These are phyloP conservation scores for Umimayanthus kanabou DNA, from an alignment of 92 coral and sea anemone species.

Conservation along the genomic window DNA sequence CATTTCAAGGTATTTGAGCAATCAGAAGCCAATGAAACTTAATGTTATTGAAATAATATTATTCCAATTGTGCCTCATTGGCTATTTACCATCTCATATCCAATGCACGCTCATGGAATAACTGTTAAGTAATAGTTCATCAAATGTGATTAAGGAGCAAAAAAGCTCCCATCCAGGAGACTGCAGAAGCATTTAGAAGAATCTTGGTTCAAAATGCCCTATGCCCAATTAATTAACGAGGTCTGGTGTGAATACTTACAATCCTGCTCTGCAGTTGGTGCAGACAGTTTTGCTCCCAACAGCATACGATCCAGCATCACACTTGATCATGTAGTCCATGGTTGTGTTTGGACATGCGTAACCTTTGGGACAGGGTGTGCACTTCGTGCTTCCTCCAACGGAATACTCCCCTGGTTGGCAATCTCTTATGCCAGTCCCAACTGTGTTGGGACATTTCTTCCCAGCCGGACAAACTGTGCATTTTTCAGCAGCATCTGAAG, in stretches of 20 bases:
- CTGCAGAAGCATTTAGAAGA: too few relatives aligned
- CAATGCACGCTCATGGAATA: too few relatives aligned
- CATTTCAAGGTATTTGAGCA: too few relatives aligned
- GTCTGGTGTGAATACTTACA: slow-evolving; percentile 64
- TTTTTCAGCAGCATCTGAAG: slow-evolving; percentile 38
- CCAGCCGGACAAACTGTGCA: slow-evolving; percentile 94
- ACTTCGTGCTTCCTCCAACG: slow-evolving; percentile 67
- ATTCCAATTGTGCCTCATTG: too few relatives aligned
- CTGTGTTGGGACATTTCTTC: slow-evolving; percentile 70
- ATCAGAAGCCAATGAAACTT: too few relatives aligned
- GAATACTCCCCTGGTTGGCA: slow-evolving; percentile 85
- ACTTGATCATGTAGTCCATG: slow-evolving; percentile 75
- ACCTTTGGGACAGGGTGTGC: slow-evolving; percentile 90
- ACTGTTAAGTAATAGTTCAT: too few relatives aligned
- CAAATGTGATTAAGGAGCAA: too few relatives aligned
- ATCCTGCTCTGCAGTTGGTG: slow-evolving; percentile 82
- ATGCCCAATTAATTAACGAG: too few relatives aligned
- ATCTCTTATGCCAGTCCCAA: slow-evolving; percentile 64
- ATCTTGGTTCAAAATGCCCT: too few relatives aligned
- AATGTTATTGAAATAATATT: too few relatives aligned
- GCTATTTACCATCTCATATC: too few relatives aligned
- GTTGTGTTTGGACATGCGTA: slow-evolving; percentile 86
- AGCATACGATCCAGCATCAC: slow-evolving; percentile 80
- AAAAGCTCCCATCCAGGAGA: too few relatives aligned
- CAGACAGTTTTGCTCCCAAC: slow-evolving; percentile 68